Evolutionary conservation across 2,113 vertebrate species (phyloP), one percentile per base, ranked within the genome.

Genomic region (Amia ocellicauda): DNA sequence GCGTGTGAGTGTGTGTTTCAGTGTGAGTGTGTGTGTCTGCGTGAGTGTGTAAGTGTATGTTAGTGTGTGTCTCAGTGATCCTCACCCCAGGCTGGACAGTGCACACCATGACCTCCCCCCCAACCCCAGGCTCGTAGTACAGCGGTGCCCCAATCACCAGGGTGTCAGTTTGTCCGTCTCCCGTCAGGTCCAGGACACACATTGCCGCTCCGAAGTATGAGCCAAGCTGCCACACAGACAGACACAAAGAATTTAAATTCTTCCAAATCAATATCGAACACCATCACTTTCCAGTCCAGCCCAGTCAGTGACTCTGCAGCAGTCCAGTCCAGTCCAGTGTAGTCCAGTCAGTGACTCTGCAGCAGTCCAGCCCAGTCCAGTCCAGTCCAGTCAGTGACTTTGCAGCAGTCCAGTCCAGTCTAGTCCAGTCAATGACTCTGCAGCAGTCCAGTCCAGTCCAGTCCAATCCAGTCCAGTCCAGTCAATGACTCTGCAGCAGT

Each of bases 171-270:
- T 20, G 14, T 13, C 55, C 42, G 14, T 62, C 27, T 5, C 54
- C 63, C 1, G 61, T 45, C 24, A 62, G 43, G 11, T 68, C 29
- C 11, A 81, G 7, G 2, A 74, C 61, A 47, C 77, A 67, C 7
- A 81, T 58, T 23, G 73, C 77, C 1, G 72, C 69, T 7, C 79
- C 79, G 28, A 79, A 81, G 60, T 75, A 77, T 0, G 79, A 81
- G 11, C 79, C 79, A 24, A 81, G 31, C 77, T 79, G 41, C 57
- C 20, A 53, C 8, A 50, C 20, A 40, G 19, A 50, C 14, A 5
- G 51, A 45, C 22, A 63, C 26, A 61, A 26, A n/a, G 27, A 31
- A 24, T n/a, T n/a, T n/a, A n/a, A n/a, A n/a, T 51, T 2, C 16
- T 20, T 51, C 16, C 19, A n/a, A n/a, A n/a, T n/a, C n/a, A n/a